Evolutionary conservation across 2,888 invertebrate species (phyloP), one percentile per base, ranked within the genome.

Genomic region (Cheiracanthium punctorium): DNA sequence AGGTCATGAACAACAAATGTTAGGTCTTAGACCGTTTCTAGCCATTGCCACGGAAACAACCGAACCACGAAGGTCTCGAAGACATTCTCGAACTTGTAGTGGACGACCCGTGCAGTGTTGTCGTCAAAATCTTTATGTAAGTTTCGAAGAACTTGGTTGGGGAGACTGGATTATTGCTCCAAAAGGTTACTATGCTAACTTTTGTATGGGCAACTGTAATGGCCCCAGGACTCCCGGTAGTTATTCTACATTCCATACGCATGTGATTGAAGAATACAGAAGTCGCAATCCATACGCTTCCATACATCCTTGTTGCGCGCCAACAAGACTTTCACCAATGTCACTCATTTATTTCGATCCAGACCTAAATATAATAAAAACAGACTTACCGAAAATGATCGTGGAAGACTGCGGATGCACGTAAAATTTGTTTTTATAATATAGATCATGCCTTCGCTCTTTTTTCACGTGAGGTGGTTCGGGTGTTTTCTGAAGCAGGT

Each of bases 361-460:
- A 88, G 96, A 96, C 93, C 94, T 95, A 89, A 96, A 95, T 93
- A 96, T 97, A 92, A 96, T 97, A 92, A 97, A 97, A 92, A 94
- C 97, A 91, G 97, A 97, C 93, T 93, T 97, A 91, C 97, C 97
- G 89, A 97, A 97, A 93, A 97, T 97, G 97, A 96, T 97, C 90
- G 97, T 97, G 89, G 97, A 97, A 92, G 97, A 97, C 93, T 97
- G 97, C 93, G 97, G 97, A 90, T 97, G 97, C 93, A 97, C 97
- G 24, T 64, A 17, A 29, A 24, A 29, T 28, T 1, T 14, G 28
- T 37, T 48, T 14, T 14, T 29, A n/a, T 48, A 37, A 12, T 24
- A 33, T n/a, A 58, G 24, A 2, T 20, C 20, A 24, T 4, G 32
- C 24, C 29, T 58, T 20, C 33, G 28, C 28, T 67, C 28, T 65